A percentile compares a stretch with the other conserved stretches of the same genome.
These are phyloP conservation scores for Oryzias javanicus DNA, from an alignment of 2,113 vertebrate genomes.

Conservation along the genomic window DNA sequence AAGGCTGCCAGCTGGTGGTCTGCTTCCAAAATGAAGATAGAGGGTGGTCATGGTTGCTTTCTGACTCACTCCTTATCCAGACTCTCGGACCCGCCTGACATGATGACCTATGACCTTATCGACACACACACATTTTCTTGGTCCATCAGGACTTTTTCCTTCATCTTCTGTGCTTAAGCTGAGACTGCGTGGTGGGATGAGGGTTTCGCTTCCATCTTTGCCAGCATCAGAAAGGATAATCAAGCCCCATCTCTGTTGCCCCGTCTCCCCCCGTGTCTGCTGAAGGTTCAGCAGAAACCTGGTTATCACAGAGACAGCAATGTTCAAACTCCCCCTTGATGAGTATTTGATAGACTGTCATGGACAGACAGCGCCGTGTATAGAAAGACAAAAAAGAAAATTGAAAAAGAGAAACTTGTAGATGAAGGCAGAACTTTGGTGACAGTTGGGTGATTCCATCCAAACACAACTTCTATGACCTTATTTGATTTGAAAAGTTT, in stretches of 20 bases:
- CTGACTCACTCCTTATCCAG: conserved; percentile 46
- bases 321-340: conserved; percentile 45
- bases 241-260: conserved; percentile 13
- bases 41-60: conserved; percentile 51
- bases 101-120: conserved; percentile 45
- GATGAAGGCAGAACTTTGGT: conserved; percentile 22
- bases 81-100: conserved; percentile 54
- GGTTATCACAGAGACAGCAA: conserved; percentile 49
- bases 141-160: conserved; percentile 12
- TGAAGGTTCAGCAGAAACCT: conserved; percentile 39
- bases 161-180: conserved; percentile 2
- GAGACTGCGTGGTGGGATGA: conserved; percentile 2
- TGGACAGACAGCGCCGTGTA: conserved; percentile 31
- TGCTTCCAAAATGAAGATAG: conserved; percentile 29
- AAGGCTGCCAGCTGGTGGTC: conserved; percentile 38
- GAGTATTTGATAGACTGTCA: conserved; percentile 38
- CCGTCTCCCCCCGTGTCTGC: conserved; percentile 15
- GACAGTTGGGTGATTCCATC: conserved; percentile 31
- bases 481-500: conserved; percentile 34
- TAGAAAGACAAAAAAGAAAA: conserved; percentile 32
- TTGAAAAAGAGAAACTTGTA: conserved; percentile 31
- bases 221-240: conserved; percentile 38
- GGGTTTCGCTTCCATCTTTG: conserved; percentile 14
- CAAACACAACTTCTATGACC: conserved; percentile 20
- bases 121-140: conserved; percentile 17